Percentiles rank a stretch among this genome's conserved stretches.
Conservation (phyloP, 1,140 invertebrate genomes). For the Campodea augens region DNA sequence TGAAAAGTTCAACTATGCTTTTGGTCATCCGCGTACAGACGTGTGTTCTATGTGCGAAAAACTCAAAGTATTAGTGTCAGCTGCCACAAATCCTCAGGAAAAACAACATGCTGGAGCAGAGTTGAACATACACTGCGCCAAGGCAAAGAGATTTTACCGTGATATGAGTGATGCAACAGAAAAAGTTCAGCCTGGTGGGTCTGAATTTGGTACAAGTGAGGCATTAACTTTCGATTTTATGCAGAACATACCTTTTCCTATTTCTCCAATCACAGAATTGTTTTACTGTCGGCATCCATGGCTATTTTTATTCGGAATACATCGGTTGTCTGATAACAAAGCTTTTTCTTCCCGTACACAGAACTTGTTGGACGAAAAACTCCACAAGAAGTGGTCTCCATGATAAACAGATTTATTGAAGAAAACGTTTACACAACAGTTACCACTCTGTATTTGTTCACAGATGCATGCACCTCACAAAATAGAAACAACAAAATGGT, state of each 20-base stretch:
- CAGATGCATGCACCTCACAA: slow-evolving; percentile 10
- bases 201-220: not conserved
- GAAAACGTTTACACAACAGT: not conserved
- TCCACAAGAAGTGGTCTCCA: slow-evolving; percentile 15
- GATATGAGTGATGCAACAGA: not conserved
- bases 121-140: not conserved
- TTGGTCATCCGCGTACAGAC: not conserved
- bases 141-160: not conserved
- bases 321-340: slow-evolving; percentile 13
- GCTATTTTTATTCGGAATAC: slow-evolving; percentile 12
- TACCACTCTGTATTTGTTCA: slow-evolving; percentile 9
- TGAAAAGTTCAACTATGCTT: not conserved
- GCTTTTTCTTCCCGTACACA: slow-evolving; percentile 15
- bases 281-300: slow-evolving; percentile 17
- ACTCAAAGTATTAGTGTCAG: not conserved
- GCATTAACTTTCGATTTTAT: slow-evolving; percentile 19
- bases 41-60: not conserved
- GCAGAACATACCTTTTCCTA: slow-evolving; percentile 18
- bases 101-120: not conserved
- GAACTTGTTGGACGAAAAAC: slow-evolving; percentile 15
- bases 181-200: not conserved
- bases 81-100: not conserved
- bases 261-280: slow-evolving; percentile 14
- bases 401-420: slow-evolving; percentile 11
- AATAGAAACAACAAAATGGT: slow-evolving; percentile 10